Evolutionary conservation across 23 tunicate species (phyloP), one percentile per base, ranked within the genome.

Genomic region (Trididemnum clinides): DNA sequence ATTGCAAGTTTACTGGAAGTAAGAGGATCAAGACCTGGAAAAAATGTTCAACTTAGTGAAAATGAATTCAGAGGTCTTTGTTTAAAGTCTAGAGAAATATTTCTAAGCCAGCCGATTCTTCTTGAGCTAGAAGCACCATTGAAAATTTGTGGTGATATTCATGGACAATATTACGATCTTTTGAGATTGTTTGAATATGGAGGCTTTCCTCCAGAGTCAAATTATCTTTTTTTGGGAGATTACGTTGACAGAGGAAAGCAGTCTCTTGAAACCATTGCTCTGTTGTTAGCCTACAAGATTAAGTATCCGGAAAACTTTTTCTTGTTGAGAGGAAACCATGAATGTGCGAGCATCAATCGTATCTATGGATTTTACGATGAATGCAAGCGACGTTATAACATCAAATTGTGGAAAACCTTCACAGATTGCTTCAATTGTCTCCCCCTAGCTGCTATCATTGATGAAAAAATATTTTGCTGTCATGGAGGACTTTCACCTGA

Each of bases 201-300:
- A 25, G 95, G 89, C 22, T 96, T 96, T 82, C 99, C 99, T 7
- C 99, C 99, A 33, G 99, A 96, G 77, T 88, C 94, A 71, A 95
- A 95, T 59, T 95, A 95, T 57, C 77, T 95, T 25, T 95, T 95
- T 58, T 69, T 95, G 51, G 99, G 99, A 0, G 99, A 95, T 78
- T 95, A 95, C 58, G 99, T 95, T n/a, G 99, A 96, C 76, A 75
- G 99, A 12, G 99, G 99, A 63, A 96, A 96, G 88, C 99, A 96
- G 81, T 96, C 99, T 20, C 44, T 96, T 62, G 99, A 96, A 85
- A 96, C 99, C 34, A 96, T 96, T 32, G 96, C 98, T 44, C 85
- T 96, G 30, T 79, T 96, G 33, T 84, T 96, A 0, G 99, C 99
- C 15, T 96, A 96, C 78, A 96, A 96, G 64, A 92, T 96, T 18